Evolutionary conservation across 2,888 invertebrate species (phyloP).

Genomic region (Bombyx huttoni): DNA sequence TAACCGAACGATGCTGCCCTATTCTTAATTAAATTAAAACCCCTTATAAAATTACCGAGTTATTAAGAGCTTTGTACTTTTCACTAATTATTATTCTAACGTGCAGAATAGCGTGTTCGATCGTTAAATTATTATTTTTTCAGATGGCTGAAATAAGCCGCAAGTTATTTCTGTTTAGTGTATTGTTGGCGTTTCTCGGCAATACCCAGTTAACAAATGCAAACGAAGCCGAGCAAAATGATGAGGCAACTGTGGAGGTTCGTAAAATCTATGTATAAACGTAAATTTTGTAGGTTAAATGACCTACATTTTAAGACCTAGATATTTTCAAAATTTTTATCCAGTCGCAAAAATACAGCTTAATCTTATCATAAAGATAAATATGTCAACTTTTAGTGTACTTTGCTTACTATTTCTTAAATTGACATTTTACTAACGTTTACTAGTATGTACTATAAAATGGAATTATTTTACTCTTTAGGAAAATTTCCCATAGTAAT

Average conservation of each 20-base stretch:
- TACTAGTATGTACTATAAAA: too few relatives aligned
- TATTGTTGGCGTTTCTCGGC: constrained; percentile 35
- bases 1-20: not conserved
- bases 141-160: constrained; percentile 53
- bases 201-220: constrained; percentile 22
- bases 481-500: too few relatives aligned
- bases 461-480: too few relatives aligned
- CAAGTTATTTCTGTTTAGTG: constrained; percentile 32
- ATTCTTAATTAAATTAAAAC: constrained; percentile 28
- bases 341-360: not conserved
- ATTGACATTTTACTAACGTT: too few relatives aligned
- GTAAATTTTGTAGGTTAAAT: constrained; percentile 16
- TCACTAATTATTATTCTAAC: not conserved
- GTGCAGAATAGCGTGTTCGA: not conserved
- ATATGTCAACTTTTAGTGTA: not conserved
- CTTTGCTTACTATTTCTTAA: not conserved
- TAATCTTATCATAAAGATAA: not conserved
- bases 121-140: constrained; percentile 16
- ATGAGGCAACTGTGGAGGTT: constrained; percentile 57
- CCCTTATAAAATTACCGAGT: not conserved
- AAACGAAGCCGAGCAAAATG: constrained; percentile 34
- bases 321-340: not conserved
- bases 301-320: constrained; percentile 9
- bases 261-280: constrained; percentile 15
- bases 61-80: not conserved